Evolutionary conservation across 2,888 invertebrate genomes (phyloP).

Genomic region (Drosophila kuntzei): DNA sequence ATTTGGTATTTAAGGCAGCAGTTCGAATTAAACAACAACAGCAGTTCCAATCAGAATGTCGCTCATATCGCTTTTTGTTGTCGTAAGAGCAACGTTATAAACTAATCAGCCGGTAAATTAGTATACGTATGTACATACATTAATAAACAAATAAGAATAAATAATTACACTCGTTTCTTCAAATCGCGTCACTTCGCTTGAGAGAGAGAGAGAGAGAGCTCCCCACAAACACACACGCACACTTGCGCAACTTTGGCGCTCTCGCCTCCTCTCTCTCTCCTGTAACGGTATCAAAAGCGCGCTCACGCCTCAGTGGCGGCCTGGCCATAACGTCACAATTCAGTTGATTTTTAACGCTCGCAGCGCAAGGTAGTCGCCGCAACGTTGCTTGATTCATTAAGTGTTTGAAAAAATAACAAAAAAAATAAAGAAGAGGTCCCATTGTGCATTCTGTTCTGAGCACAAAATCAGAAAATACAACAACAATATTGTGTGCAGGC

Average conservation of each 20-base stretch:
- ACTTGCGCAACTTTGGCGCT: slow-evolving; percentile 52
- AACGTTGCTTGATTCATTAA: slow-evolving; percentile 33
- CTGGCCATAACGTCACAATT: slow-evolving; percentile 47
- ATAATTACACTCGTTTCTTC: slow-evolving; percentile 38
- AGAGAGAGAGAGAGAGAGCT: slow-evolving; percentile 18
- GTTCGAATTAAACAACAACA: background rate
- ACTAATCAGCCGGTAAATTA: slow-evolving; percentile 56
- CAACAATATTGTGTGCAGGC: slow-evolving; percentile 25
- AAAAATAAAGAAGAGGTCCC: slow-evolving; percentile 12
- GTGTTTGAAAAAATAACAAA: slow-evolving; percentile 8
- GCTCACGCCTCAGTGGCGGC: slow-evolving; percentile 48
- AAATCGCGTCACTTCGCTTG: background rate
- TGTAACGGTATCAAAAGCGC: slow-evolving; percentile 69
- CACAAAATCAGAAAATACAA: slow-evolving; percentile 16
- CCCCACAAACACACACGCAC: slow-evolving; percentile 25
- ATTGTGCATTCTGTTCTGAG: slow-evolving; percentile 37
- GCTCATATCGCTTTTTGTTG: slow-evolving; percentile 4
- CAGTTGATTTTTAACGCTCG: slow-evolving; percentile 67
- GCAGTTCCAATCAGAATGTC: slow-evolving; percentile 9
- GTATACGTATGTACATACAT: too few species aligned
- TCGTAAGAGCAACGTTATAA: slow-evolving; percentile 9
- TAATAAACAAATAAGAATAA: slow-evolving; percentile 30
- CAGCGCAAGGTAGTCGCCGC: slow-evolving; percentile 64
- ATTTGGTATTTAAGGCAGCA: slow-evolving; percentile 8
- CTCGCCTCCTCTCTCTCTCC: slow-evolving; percentile 27